These are phyloP conservation scores for Sebastolobus alascanus DNA, from an alignment of 2,797 vertebrate genomes.

Conservation along the genomic window DNA sequence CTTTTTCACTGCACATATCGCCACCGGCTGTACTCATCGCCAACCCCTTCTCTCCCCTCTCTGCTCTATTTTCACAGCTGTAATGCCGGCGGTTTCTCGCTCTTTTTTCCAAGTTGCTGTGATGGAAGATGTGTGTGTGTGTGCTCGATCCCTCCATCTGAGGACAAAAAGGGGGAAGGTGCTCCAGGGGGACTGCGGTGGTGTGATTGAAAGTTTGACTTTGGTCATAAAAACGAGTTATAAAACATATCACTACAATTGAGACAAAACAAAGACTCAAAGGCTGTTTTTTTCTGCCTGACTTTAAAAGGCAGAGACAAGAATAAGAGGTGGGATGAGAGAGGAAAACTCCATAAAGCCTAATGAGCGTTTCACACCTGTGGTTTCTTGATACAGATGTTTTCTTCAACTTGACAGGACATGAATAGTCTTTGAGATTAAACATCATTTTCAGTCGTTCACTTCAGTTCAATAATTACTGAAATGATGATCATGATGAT, in stretches of 20 bases:
- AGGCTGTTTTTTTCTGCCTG: background rate
- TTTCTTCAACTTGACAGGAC: constrained; percentile 54
- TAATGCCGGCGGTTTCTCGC: constrained; percentile 34
- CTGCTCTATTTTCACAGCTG: constrained; percentile 67
- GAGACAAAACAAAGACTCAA: constrained; percentile 21
- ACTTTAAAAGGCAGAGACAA: constrained; percentile 9
- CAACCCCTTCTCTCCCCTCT: constrained; percentile 1
- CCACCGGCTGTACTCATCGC: constrained; percentile 46
- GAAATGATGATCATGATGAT: constrained; percentile 22
- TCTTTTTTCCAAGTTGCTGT: constrained; percentile 10
- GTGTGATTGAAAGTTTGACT: constrained; percentile 55
- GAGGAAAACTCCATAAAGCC: constrained; percentile 4
- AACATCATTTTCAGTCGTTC: constrained; percentile 6
- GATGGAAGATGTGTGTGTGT: constrained; percentile 37
- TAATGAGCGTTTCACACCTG: constrained; percentile 22
- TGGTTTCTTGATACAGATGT: constrained; percentile 82
- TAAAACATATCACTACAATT: constrained; percentile 14
- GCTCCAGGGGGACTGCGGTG: constrained; percentile 30
- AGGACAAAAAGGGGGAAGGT: constrained; percentile 18
- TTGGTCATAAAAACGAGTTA: constrained; percentile 38
- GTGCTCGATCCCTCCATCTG: constrained; percentile 34
- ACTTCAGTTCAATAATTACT: constrained; percentile 28
- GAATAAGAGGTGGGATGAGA: background rate
- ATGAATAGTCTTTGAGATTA: constrained; percentile 17
- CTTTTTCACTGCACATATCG: constrained; percentile 26